Percentiles rank a stretch among this genome's conserved stretches.
Evolutionary conservation across 1,140 invertebrate genomes (phyloP).

Genomic region (Rhopalosiphum maidis): DNA sequence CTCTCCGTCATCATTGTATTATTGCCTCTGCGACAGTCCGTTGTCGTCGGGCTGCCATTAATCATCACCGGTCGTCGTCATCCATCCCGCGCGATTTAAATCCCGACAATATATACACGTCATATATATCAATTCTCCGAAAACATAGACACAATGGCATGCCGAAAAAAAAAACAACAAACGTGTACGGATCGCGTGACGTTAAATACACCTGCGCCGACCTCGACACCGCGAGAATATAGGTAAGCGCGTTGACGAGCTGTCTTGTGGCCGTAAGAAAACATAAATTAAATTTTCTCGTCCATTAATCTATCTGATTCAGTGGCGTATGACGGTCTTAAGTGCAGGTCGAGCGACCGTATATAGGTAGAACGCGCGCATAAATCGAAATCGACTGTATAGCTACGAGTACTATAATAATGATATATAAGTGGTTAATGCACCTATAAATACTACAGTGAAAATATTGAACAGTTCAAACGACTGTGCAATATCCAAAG

Average conservation of each 20-base stretch:
- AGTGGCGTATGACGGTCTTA: background rate
- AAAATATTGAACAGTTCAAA: background rate
- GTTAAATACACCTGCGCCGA: background rate
- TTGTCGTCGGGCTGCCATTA: background rate
- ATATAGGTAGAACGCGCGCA: background rate
- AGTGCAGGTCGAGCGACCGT: background rate
- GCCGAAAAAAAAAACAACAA: background rate
- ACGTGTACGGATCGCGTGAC: slow-evolving; percentile 27
- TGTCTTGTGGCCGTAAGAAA: background rate
- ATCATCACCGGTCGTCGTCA: background rate
- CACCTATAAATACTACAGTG: background rate
- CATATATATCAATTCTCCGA: background rate
- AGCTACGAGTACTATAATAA: too few relatives aligned
- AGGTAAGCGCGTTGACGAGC: background rate
- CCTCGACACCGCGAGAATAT: background rate
- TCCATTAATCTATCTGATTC: slow-evolving; percentile 23
- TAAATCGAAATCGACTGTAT: background rate
- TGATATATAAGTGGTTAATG: background rate
- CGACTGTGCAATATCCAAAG: background rate
- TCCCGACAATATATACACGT: background rate
- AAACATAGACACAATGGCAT: background rate
- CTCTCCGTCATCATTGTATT: background rate
- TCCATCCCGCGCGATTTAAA: background rate
- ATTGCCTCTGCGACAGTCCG: too few relatives aligned
- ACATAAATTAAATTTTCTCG: slow-evolving; percentile 39